Conservation (phyloP, 2,888 invertebrate species). For the Cryptocephalus moraei region DNA sequence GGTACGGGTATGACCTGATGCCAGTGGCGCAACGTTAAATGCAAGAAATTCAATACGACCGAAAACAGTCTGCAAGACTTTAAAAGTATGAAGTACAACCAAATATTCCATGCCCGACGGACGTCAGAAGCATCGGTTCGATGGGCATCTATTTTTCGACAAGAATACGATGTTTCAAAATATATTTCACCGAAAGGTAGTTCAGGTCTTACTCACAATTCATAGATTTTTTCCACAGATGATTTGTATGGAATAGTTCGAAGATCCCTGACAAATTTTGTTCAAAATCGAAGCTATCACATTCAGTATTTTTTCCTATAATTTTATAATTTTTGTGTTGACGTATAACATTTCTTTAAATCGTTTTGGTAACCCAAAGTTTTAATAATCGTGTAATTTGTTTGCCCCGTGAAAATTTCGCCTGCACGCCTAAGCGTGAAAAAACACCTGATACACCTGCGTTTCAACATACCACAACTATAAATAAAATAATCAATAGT, state of each 20-base stretch:
- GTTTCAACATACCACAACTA: conserved; percentile 23
- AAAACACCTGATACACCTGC: conserved; percentile 19
- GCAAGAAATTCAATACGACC: neutral
- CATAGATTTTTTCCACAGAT: too few relatives aligned
- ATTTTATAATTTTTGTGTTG: too few relatives aligned
- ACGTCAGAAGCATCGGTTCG: too few relatives aligned
- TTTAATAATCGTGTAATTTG: neutral
- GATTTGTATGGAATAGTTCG: too few relatives aligned
- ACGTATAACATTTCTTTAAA: neutral
- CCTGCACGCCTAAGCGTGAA: neutral
- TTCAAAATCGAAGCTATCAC: too few relatives aligned
- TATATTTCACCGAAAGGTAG: too few relatives aligned
- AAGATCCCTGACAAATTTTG: too few relatives aligned
- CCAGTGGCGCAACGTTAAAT: conserved; percentile 5
- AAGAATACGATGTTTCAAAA: too few relatives aligned
- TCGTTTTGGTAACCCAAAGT: neutral
- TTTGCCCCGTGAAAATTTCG: neutral
- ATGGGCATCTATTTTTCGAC: too few relatives aligned
- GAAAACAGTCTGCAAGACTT: neutral
- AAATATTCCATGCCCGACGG: too few relatives aligned
- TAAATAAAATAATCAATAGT: conserved; percentile 23
- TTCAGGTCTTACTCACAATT: too few relatives aligned
- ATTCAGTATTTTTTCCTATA: too few relatives aligned
- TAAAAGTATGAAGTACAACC: neutral
- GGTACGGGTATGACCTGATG: conserved; percentile 5